Conservation (phyloP, 2,113 vertebrate species). For the Actinemys pallida region DNA sequence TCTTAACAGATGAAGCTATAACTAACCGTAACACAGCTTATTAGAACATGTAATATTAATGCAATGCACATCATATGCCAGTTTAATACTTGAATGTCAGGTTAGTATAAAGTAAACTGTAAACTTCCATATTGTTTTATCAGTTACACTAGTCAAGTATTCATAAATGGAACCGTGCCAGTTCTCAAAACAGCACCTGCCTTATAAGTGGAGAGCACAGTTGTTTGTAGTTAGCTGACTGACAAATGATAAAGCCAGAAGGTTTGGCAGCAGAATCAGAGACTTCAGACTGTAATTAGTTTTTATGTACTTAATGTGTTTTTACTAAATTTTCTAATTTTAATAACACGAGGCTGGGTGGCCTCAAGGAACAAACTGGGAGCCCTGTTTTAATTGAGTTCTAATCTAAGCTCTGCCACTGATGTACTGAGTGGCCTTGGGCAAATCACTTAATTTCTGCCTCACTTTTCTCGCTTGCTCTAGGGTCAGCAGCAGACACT, state of each 20-base stretch:
- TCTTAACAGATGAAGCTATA: not conserved
- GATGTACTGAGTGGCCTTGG: not conserved
- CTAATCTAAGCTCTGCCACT: not conserved
- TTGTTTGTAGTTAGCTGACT: not conserved
- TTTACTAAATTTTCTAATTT: not conserved
- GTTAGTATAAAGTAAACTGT: not conserved
- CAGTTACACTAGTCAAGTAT: not conserved
- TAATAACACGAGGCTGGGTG: not conserved
- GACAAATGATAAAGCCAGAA: not conserved
- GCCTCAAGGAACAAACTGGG: not conserved
- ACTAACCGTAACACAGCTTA: not conserved
- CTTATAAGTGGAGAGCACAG: not conserved
- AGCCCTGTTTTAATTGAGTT: not conserved
- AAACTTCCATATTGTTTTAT: not conserved
- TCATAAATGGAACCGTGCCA: not conserved
- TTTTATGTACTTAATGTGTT: not conserved
- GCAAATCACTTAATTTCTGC: not conserved
- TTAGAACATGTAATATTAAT: not conserved
- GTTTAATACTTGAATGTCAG: not conserved
- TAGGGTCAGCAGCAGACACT: not conserved
- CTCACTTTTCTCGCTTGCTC: not conserved
- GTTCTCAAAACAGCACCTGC: not conserved
- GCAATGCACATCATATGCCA: not conserved
- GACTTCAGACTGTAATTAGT: not conserved
- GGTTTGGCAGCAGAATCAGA: not conserved